A percentile compares a stretch with the other conserved stretches of the same genome.
These are phyloP conservation scores for Pelecanus crispus DNA, from an alignment of 2,113 vertebrate genomes.

Conservation along the genomic window DNA sequence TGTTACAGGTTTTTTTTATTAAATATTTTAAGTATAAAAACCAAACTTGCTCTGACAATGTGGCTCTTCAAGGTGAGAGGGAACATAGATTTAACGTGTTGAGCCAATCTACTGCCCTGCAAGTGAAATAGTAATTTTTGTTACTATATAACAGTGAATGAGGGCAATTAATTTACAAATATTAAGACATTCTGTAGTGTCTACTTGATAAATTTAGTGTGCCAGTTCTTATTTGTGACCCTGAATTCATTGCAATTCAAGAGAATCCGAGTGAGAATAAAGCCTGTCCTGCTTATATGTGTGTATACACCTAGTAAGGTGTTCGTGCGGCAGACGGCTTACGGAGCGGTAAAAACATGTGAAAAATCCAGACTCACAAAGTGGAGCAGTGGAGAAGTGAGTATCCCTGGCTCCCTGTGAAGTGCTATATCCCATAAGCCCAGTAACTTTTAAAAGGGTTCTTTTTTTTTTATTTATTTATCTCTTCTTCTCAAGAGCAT, in stretches of 20 bases:
- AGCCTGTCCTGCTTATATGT: not conserved
- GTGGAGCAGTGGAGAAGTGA: not conserved
- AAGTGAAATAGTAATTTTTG: not conserved
- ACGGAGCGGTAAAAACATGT: not conserved
- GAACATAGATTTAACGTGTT: not conserved
- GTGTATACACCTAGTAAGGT: not conserved
- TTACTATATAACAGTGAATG: not conserved
- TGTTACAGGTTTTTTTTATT: accelerated
- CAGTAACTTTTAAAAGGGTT: not conserved
- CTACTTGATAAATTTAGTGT: not conserved
- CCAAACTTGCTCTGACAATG: accelerated
- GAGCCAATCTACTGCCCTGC: not conserved
- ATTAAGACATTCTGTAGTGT: not conserved
- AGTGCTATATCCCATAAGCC: not conserved
- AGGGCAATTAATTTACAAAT: not conserved
- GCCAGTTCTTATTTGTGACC: not conserved
- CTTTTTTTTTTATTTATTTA: not conserved
- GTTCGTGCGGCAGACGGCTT: not conserved
- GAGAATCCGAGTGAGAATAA: not conserved
- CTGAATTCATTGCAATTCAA: not conserved
- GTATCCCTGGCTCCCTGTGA: not conserved
- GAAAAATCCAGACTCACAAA: not conserved
- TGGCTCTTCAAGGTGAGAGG: not conserved
- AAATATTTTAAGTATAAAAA: not conserved
- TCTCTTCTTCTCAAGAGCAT: not conserved